Evolutionary conservation across 2,113 vertebrate genomes (phyloP).

Genomic region (Cottus gobio): DNA sequence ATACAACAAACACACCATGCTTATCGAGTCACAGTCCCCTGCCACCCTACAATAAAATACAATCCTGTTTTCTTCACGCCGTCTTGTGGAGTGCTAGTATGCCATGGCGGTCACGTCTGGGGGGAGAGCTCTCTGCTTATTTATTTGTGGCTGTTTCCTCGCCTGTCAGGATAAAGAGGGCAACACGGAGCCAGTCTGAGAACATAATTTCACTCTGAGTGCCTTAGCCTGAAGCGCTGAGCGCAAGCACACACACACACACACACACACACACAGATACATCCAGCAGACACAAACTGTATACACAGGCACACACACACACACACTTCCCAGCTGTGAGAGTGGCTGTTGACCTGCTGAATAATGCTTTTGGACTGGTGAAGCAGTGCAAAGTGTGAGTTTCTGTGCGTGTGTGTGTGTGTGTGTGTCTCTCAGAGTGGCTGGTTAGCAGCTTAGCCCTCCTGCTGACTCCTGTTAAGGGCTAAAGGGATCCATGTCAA

Average conservation of each 20-base stretch:
- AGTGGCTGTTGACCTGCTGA: slow-evolving; percentile 79
- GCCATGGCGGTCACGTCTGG: slow-evolving; percentile 78
- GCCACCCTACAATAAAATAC: slow-evolving; percentile 69
- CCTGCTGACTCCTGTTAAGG: slow-evolving; percentile 78
- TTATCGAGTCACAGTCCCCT: slow-evolving; percentile 72
- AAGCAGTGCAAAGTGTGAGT: slow-evolving; percentile 41
- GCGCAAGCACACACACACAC: slow-evolving; percentile 38
- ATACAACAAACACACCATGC: slow-evolving; percentile 76
- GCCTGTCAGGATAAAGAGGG: slow-evolving; percentile 82
- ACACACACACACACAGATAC: slow-evolving; percentile 39
- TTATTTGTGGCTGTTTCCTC: slow-evolving; percentile 82
- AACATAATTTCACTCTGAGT: slow-evolving; percentile 82
- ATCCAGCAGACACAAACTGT: slow-evolving; percentile 29
- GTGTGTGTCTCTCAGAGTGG: slow-evolving; percentile 41
- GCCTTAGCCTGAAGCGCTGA: slow-evolving; percentile 78
- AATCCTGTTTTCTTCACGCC: slow-evolving; percentile 73
- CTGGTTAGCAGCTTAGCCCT: slow-evolving; percentile 78
- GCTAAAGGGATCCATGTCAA: slow-evolving; percentile 84
- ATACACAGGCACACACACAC: slow-evolving; percentile 31
- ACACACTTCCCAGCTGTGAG: slow-evolving; percentile 45
- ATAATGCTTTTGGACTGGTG: slow-evolving; percentile 75
- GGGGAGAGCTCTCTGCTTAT: slow-evolving; percentile 73
- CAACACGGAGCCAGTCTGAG: slow-evolving; percentile 78
- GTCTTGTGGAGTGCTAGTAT: slow-evolving; percentile 65
- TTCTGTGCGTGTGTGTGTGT: slow-evolving; percentile 35